These are phyloP conservation scores for Orthonyx spaldingii DNA, from an alignment of 2,113 vertebrate genomes.

Conservation along the genomic window DNA sequence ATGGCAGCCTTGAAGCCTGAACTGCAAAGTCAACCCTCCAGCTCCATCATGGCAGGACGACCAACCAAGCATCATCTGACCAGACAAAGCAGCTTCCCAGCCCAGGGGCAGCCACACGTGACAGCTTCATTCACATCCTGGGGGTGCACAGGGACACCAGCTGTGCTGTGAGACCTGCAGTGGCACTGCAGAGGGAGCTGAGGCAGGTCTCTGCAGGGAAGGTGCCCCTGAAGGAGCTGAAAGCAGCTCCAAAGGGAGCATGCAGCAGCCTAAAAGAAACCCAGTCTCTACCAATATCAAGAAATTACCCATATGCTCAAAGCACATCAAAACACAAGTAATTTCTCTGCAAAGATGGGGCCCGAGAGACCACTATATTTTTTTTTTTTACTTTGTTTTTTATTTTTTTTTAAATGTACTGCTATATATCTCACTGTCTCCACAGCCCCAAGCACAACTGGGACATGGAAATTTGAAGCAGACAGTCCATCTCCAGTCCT, in stretches of 20 bases:
- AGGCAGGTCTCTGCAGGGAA: neutral
- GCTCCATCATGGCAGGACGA: neutral
- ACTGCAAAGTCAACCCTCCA: neutral
- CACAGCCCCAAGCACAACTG: neutral
- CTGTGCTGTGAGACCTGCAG: neutral
- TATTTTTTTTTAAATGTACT: neutral
- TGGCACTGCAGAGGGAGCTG: neutral
- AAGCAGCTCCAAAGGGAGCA: neutral
- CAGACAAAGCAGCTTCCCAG: neutral
- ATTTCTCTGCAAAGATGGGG: neutral
- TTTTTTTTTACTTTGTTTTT: neutral
- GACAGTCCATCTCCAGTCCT: neutral
- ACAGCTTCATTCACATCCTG: neutral
- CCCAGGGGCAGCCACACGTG: fast-evolving
- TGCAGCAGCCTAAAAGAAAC: neutral
- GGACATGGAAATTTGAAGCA: neutral
- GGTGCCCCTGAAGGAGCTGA: neutral
- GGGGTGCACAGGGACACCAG: neutral
- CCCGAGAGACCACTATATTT: neutral
- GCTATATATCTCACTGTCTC: neutral
- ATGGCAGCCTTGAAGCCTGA: neutral
- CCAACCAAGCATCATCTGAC: neutral
- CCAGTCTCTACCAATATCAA: neutral
- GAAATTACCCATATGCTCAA: neutral
- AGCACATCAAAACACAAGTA: neutral